These are phyloP conservation scores for Kryptopterus vitreolus DNA, from an alignment of 2,797 vertebrate genomes.

Conservation along the genomic window DNA sequence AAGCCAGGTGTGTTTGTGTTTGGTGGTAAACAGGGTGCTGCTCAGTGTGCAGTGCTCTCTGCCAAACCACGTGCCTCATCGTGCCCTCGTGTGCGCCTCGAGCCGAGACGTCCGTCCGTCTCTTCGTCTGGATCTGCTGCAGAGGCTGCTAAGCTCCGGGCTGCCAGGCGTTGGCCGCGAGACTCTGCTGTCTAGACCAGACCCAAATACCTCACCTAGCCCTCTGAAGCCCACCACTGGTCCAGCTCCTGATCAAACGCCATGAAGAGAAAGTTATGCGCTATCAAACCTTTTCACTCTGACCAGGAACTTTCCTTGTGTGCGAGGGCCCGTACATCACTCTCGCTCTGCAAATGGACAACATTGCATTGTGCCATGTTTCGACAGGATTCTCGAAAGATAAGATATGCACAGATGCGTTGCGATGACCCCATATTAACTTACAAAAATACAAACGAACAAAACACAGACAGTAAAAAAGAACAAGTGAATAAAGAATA, in stretches of 20 bases:
- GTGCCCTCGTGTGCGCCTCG: constrained; percentile 62
- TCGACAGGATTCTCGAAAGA: constrained; percentile 66
- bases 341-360: constrained; percentile 62
- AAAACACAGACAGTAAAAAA: too few species aligned
- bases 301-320: constrained; percentile 59
- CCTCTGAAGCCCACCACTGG: background rate
- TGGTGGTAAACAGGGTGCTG: constrained; percentile 57
- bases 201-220: constrained; percentile 51
- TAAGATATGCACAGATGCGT: constrained; percentile 47
- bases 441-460: too few species aligned
- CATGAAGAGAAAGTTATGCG: background rate
- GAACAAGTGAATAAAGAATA: too few species aligned
- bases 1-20: constrained; percentile 54
- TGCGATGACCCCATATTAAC: too few species aligned
- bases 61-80: constrained; percentile 73
- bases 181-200: constrained; percentile 57
- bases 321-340: constrained; percentile 56
- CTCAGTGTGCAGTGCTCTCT: constrained; percentile 52
- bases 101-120: constrained; percentile 51
- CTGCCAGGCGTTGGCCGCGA: constrained; percentile 72
- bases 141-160: constrained; percentile 62
- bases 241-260: too few species aligned
- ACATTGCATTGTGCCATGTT: constrained; percentile 62
- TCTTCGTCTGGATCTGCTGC: constrained; percentile 61
- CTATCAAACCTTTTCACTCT: constrained; percentile 30